Conservation (phyloP, 2,113 vertebrate genomes). For the Mohoua ochrocephala region DNA sequence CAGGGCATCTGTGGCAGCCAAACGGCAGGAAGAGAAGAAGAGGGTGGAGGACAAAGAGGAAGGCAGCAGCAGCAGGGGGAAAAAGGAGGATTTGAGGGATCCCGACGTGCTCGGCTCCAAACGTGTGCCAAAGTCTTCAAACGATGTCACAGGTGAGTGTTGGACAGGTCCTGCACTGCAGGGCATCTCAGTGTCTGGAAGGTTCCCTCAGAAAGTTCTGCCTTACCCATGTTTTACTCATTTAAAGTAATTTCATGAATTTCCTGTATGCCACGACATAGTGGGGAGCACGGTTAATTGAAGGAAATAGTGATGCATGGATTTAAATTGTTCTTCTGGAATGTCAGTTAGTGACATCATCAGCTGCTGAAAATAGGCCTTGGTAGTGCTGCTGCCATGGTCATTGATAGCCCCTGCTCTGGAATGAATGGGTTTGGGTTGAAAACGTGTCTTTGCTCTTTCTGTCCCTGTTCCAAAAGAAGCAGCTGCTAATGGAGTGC, state of each 20-base stretch:
- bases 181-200: neutral
- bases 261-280: neutral
- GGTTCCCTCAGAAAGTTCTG: neutral
- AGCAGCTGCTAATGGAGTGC: slow-evolving; percentile 62
- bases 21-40: slow-evolving; percentile 79
- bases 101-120: slow-evolving; percentile 55
- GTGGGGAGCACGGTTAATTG: neutral
- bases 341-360: neutral
- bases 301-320: neutral
- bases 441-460: neutral
- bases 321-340: neutral
- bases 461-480: slow-evolving; percentile 62
- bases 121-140: slow-evolving; percentile 55
- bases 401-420: neutral
- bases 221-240: neutral
- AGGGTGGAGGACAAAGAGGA: slow-evolving; percentile 74
- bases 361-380: neutral
- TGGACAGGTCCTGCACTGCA: neutral
- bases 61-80: slow-evolving; percentile 53
- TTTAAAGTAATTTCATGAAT: neutral
- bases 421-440: neutral
- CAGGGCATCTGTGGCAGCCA: slow-evolving; percentile 81
- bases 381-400: neutral
- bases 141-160: slow-evolving; percentile 75
- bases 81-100: slow-evolving; percentile 76